Evolutionary conservation across 2,113 vertebrate genomes (phyloP), one percentile per base, ranked within the genome.

Genomic region (Suncus etruscus): DNA sequence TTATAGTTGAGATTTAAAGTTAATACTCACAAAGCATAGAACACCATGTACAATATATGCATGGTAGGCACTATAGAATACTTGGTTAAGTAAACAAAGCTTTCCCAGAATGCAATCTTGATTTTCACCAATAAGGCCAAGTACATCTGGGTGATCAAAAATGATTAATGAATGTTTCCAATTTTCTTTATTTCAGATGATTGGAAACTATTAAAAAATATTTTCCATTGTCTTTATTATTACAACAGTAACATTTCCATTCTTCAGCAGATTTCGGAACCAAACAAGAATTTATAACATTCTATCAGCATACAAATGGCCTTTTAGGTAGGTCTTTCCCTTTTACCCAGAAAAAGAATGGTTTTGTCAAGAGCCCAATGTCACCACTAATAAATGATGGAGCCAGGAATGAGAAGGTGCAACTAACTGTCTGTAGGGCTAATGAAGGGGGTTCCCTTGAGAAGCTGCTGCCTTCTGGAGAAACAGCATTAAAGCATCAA

Each of bases 101-200:
- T 45, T n/a, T 39, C 14, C 31, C 84, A 93, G 20, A 61, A 58
- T 10, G 48, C 73, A 77, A 70, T 73, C 68, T 63, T 78, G 48
- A 81, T 88, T 88, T 91, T 89, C 51, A 84, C 31, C 3, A 48
- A 20, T 31, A 86, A 92, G 92, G 50, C 22, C 39, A 74, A n/a
- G 5, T 25, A 11, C 10, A 73, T 27, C 47, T 45, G 58, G 58
- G 73, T 20, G 58, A 75, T 20, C 51, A 22, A 45, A 86, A 94
- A 79, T 73, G 8, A 54, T 54, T 54, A 54, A 54, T 4, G 51
- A 12, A 54, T 54, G 10, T 54, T 54, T 54, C 15, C 51, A 15
- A 54, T 54, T 91, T 65, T 65, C 20, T 15, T 11, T 66, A 39
- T 39, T 39, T 39, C 39, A 39, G 58, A 77, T 20, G 58, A 75